Percentiles rank a stretch among this genome's conserved stretches.
These are phyloP conservation scores for Hippoglossus hippoglossus DNA, from an alignment of 2,797 vertebrate genomes.

Conservation along the genomic window DNA sequence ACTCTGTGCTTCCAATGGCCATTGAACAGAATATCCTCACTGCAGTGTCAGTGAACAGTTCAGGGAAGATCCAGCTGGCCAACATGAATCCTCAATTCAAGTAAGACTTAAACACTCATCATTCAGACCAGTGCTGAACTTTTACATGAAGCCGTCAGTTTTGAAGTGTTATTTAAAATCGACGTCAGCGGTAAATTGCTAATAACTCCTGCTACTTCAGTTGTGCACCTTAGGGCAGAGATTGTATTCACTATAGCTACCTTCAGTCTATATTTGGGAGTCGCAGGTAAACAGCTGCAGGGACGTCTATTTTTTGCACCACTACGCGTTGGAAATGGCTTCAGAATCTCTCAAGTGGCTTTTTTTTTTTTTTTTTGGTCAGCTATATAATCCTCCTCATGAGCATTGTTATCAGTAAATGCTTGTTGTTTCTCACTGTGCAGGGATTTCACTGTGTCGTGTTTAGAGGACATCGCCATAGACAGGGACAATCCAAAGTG, in stretches of 20 bases:
- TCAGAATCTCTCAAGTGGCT: too few relatives aligned
- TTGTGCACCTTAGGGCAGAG: too few relatives aligned
- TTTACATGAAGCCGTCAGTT: background rate
- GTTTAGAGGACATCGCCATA: slow-evolving; percentile 86
- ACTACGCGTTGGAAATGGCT: too few relatives aligned
- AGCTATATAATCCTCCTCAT: background rate
- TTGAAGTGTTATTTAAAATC: too few relatives aligned
- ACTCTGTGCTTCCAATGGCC: slow-evolving; percentile 97
- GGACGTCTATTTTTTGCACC: too few relatives aligned
- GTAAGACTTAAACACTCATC: slow-evolving; percentile 80
- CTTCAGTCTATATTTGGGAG: too few relatives aligned
- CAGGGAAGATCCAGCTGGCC: slow-evolving; percentile 86
- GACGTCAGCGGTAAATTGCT: too few relatives aligned
- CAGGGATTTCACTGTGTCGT: slow-evolving; percentile 89
- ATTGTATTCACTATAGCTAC: too few relatives aligned
- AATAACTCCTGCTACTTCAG: too few relatives aligned
- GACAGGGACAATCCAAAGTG: slow-evolving; percentile 92
- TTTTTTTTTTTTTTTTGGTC: too few relatives aligned
- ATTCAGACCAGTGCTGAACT: background rate
- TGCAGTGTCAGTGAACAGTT: slow-evolving; percentile 88
- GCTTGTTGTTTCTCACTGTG: slow-evolving; percentile 64
- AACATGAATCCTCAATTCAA: slow-evolving; percentile 89
- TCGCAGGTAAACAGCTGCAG: too few relatives aligned
- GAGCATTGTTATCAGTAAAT: background rate
- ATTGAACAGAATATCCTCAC: slow-evolving; percentile 95